Evolutionary conservation across 2,113 vertebrate genomes (phyloP), one percentile per base, ranked within the genome.

Genomic region (Typhlomys cinereus): DNA sequence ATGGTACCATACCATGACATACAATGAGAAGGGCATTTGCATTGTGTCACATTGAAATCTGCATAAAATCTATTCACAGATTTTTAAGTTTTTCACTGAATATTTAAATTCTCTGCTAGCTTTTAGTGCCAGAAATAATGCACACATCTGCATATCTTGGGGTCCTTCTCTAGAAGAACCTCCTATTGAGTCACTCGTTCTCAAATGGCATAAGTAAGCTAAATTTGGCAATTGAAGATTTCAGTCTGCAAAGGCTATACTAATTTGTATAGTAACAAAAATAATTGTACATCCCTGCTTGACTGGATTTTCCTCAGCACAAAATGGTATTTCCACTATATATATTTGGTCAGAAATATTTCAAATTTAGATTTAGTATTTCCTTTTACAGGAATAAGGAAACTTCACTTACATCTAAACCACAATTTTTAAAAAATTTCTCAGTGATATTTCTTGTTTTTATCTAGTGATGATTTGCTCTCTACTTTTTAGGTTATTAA

Each of bases 201-300:
- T 54, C 10, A 88, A 88, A 81, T 17, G 36, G 3, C 14, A 75
- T 34, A 36, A 7, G 1, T 4, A 18, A 80, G 78, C 80, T 18
- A 64, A 67, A n/a, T 71, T 89, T 93, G 67, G 44, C n/a, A 7
- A 64, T n/a, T 54, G 18, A 92, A 92, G 67, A 34, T 85, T 92
- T 81, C 13, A 87, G 29, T 67, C 2, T 6, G 62, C 39, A 90
- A 13, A 44, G 15, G 4, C 15, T 61, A n/a, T 46, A 36, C 23
- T 31, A 81, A 57, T 50, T 85, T 92, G 27, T 17, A 9, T 11
- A 64, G 10, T 27, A 57, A 5, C 61, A 66, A 69, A 82, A 78
- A 46, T 67, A 87, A 78, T 52, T 48, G 50, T 73, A 71, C 71
- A 69, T 48, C 1, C 14, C 57, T 82, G 1, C 57, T 48, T 69